Evolutionary conservation across 2,113 vertebrate species (phyloP).

Genomic region (Cheirogaleus medius): DNA sequence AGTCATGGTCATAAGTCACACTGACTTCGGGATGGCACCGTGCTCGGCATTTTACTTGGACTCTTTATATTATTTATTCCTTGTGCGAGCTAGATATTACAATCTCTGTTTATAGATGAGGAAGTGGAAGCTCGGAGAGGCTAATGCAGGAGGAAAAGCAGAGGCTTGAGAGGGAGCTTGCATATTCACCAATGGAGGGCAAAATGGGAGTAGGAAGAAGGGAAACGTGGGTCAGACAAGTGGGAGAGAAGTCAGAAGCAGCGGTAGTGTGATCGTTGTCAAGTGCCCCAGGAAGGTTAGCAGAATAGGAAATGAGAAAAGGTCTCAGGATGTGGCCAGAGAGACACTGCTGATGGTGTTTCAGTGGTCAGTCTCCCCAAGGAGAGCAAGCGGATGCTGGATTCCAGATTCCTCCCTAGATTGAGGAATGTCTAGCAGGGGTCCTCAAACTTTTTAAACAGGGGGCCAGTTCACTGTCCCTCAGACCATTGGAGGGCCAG

Average conservation of each 20-base stretch:
- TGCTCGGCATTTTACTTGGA: neutral
- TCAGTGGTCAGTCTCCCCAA: neutral
- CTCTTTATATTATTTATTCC: neutral
- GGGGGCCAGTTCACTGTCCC: too few relatives aligned
- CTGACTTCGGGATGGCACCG: neutral
- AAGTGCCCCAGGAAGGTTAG: neutral
- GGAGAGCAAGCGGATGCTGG: neutral
- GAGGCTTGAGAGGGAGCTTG: neutral
- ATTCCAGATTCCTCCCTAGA: neutral
- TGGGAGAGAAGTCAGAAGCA: neutral
- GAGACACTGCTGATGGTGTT: neutral
- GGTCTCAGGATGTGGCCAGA: neutral
- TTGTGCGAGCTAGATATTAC: neutral
- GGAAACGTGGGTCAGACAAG: neutral
- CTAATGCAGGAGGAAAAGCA: neutral
- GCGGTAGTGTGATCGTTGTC: neutral
- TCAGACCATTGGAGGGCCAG: too few relatives aligned
- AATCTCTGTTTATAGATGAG: neutral
- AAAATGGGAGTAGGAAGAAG: neutral
- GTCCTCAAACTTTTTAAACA: too few relatives aligned
- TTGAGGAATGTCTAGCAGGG: neutral
- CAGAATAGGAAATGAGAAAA: neutral
- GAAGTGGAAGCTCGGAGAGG: neutral
- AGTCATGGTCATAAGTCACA: neutral
- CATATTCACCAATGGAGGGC: neutral